A percentile compares a stretch with the other conserved stretches of the same genome.
These are phyloP conservation scores for Seriola dumerili DNA, from an alignment of 2,113 vertebrate genomes.

Conservation along the genomic window DNA sequence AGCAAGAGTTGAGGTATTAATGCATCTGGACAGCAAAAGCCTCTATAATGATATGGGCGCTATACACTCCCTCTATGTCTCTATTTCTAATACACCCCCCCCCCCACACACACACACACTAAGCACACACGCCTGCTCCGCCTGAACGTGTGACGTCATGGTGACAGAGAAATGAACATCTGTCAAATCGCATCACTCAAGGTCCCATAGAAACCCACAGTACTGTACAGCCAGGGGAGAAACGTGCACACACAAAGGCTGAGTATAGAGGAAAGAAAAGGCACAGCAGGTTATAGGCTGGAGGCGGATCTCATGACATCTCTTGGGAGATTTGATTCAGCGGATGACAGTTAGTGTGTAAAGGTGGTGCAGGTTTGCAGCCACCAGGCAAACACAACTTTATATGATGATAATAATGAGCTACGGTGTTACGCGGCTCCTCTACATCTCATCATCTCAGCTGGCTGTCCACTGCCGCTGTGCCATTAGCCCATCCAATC, in stretches of 20 bases:
- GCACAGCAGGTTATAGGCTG: conserved; percentile 26
- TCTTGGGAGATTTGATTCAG: conserved; percentile 35
- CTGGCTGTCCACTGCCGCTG: conserved; percentile 38
- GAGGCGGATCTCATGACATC: conserved; percentile 39
- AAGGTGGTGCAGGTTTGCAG: conserved; percentile 23
- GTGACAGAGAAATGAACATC: conserved; percentile 55
- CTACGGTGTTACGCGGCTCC: conserved; percentile 8
- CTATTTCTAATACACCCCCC: not conserved
- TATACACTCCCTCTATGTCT: conserved; percentile 24
- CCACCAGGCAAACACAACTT: conserved; percentile 39
- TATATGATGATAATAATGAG: conserved; percentile 51
- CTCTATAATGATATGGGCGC: conserved; percentile 61
- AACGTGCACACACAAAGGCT: conserved; percentile 13
- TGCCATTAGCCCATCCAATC: conserved; percentile 59
- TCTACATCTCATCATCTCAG: conserved; percentile 52
- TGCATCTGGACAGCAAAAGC: conserved; percentile 77
- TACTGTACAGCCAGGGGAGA: conserved; percentile 37
- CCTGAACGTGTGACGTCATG: conserved; percentile 48
- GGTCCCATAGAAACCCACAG: conserved; percentile 25
- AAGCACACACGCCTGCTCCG: conserved; percentile 18
- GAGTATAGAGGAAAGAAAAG: conserved; percentile 1
- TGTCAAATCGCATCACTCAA: conserved; percentile 57
- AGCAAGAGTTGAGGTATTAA: conserved; percentile 73
- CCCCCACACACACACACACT: not conserved
- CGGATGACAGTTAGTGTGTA: conserved; percentile 8